Base-by-base conservation (phyloP, 2,113 vertebrate species). In the Pristiophorus japonicus region DNA sequence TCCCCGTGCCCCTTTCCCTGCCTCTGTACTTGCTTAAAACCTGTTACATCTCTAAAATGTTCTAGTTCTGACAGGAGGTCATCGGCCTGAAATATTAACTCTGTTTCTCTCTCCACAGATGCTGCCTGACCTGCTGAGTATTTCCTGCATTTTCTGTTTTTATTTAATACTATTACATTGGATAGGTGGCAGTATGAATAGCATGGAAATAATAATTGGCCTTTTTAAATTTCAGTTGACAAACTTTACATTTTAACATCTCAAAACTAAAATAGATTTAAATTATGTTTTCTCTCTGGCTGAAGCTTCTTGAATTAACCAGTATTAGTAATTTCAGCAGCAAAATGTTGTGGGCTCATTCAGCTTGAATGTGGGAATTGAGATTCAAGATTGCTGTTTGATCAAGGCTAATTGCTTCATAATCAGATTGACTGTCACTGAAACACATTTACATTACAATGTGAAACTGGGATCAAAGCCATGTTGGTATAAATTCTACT, bases 231-330 rank as follows among this genome's bases (percentile, higher is more conserved):
- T 62, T 90, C 27, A 91, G 30, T 59, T 10, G 27, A 30, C 55
- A 91, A 62, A 91, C 88, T 62, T n/a, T 91, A 91, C 30, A 91
- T 91, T n/a, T 38, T 91, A 34, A 62, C 55, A 38, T 91, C 14
- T 38, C n/a, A n/a, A 91, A 91, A 55, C 22, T 30, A 30, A 88
- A 88, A 24, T n/a, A 55, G 85, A 55, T 55, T 88, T 51, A 59
- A 88, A 59, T 88, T 7, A 59, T 88, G 51, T 88, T 88, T 88
- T 16, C 27, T 55, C 24, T 88, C 59, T 55, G 47, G 51, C 3
- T 51, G 24, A 88, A 30, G 20, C 30, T 55, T 27, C 47, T 55
- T 24, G 51, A 55, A 87, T 24, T 30, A 55, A 47, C 47, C 47
- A 88, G 51, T 88, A 55, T 59, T 88, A 12, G 51, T 59, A 34